These are phyloP conservation scores for Cebus imitator DNA, from an alignment of 2,113 vertebrate species.

Conservation along the genomic window DNA sequence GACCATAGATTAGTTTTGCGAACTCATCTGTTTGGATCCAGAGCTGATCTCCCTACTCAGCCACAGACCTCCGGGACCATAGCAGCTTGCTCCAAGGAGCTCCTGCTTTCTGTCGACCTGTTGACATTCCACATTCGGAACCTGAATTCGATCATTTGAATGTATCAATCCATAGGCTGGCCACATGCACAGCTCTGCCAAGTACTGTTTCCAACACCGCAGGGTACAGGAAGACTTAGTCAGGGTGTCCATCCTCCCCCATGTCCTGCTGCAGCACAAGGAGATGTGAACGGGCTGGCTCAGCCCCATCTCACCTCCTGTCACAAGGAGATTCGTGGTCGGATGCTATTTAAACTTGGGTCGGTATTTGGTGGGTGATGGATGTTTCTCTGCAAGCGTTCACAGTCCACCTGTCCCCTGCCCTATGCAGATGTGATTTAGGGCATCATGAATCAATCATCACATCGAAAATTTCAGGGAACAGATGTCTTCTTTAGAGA, in stretches of 20 bases:
- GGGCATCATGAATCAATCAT: constrained; percentile 71
- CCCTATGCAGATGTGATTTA: constrained; percentile 75
- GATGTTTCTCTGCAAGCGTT: constrained; percentile 64
- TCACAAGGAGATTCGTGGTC: not conserved
- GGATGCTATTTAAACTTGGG: not conserved
- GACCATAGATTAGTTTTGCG: not conserved
- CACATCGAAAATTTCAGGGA: constrained; percentile 71
- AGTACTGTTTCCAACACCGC: fast-evolving
- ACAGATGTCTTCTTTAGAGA: constrained; percentile 79
- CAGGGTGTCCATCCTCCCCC: fast-evolving
- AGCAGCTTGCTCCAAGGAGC: fast-evolving
- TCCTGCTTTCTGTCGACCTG: fast-evolving
- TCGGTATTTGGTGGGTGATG: constrained; percentile 47
- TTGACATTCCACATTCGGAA: fast-evolving
- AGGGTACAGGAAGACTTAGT: no score
- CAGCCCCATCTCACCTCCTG: no score
- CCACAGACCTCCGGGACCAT: fast-evolving
- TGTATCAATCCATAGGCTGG: fast-evolving
- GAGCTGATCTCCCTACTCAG: not conserved
- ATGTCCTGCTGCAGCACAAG: fast-evolving
- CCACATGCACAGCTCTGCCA: fast-evolving
- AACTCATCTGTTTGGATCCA: no score
- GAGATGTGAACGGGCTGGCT: fast-evolving
- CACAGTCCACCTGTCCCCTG: not conserved
- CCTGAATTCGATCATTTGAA: fast-evolving